These are phyloP conservation scores for Trichopoda pennipes DNA, from an alignment of 2,888 invertebrate genomes.

Conservation along the genomic window DNA sequence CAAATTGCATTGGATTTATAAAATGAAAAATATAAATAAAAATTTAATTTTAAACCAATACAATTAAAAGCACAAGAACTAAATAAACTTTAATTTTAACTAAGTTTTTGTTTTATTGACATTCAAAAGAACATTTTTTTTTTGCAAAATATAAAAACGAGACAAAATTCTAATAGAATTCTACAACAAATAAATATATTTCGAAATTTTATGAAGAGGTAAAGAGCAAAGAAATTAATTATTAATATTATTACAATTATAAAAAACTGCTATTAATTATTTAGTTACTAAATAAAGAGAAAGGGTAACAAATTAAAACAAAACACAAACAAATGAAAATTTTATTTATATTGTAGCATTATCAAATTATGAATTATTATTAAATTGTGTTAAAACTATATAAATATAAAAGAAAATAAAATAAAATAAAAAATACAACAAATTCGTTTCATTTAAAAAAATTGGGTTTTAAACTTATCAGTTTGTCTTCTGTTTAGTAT, in stretches of 20 bases:
- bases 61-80: constrained; percentile 31
- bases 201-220: constrained; percentile 52
- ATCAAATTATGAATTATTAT: constrained; percentile 66
- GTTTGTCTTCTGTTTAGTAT: too few species aligned
- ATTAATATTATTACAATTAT: constrained; percentile 54
- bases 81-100: too few species aligned
- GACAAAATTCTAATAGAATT: constrained; percentile 18
- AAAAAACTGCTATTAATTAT: constrained; percentile 55
- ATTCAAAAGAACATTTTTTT: background rate
- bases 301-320: constrained; percentile 39
- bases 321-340: constrained; percentile 29
- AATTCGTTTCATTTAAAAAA: background rate
- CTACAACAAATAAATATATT: constrained; percentile 52
- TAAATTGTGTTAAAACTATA: constrained; percentile 68
- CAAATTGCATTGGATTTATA: constrained; percentile 59
- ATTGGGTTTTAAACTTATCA: background rate
- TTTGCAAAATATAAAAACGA: background rate
- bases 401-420: constrained; percentile 52
- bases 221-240: constrained; percentile 41
- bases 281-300: constrained; percentile 43
- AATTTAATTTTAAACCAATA: constrained; percentile 1
- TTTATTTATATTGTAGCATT: constrained; percentile 67
- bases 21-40: constrained; percentile 19
- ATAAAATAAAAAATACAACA: background rate
- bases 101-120: too few species aligned